Evolutionary conservation across 1,140 invertebrate genomes (phyloP).

Genomic region (Archegozetes longisetosus): DNA sequence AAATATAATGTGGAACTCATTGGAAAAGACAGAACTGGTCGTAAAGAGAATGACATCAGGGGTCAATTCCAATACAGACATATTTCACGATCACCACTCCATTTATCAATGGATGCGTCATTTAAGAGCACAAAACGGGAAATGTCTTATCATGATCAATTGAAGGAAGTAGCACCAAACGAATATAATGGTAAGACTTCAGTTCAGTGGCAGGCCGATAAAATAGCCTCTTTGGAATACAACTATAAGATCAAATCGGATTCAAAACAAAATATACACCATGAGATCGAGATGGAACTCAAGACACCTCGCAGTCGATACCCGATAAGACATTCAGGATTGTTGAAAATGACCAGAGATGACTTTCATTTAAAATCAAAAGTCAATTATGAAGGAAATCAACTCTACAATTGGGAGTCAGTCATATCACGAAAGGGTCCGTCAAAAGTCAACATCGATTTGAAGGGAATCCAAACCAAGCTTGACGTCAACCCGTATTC

Average conservation of each 20-base stretch:
- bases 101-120: not conserved
- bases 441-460: not conserved
- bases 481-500: not conserved
- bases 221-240: not conserved
- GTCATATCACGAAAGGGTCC: not conserved
- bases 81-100: not conserved
- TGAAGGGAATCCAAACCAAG: not conserved
- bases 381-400: not conserved
- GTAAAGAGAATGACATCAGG: not conserved
- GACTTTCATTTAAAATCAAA: not conserved
- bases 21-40: not conserved
- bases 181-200: not conserved
- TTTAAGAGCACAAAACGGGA: not conserved
- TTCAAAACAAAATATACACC: not conserved
- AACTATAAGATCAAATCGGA: constrained; percentile 4
- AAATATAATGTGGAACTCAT: not conserved
- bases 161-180: constrained; percentile 1
- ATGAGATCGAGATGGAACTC: not conserved
- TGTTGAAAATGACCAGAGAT: not conserved
- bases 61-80: constrained; percentile 2
- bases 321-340: not conserved
- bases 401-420: not conserved
- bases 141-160: constrained; percentile 1
- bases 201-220: not conserved
- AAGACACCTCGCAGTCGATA: not conserved